phyloP scores from a whole-genome alignment of 2,888 invertebrate genomes.

The Meloe dianella region DNA sequence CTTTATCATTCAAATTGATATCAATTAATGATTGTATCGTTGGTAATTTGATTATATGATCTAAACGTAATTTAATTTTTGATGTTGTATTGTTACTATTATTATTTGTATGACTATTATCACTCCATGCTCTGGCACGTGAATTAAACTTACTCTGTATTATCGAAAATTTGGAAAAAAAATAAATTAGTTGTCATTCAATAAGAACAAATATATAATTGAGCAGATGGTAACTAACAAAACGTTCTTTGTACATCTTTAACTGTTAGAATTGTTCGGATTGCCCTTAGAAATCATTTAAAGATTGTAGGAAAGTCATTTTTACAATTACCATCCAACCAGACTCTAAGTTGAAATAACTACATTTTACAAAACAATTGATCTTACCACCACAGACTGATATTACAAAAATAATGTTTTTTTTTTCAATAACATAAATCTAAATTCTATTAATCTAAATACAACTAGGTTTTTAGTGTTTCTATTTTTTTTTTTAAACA shows the following conservation, averaged over 20 bases:
- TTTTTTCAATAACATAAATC: no score
- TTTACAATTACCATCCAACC: no score
- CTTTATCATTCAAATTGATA: constrained; percentile 59
- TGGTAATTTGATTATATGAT: constrained; percentile 64
- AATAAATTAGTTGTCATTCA: constrained; percentile 16
- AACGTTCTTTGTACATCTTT: no score
- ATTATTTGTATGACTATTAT: constrained; percentile 59
- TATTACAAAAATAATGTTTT: no score
- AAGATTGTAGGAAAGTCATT: no score
- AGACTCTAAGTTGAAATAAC: no score
- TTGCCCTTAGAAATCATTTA: no score
- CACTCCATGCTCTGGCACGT: constrained; percentile 81
- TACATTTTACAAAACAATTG: no score
- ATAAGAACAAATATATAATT: neutral
- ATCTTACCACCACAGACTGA: no score
- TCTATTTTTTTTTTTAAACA: constrained; percentile 16
- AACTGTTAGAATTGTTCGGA: no score
- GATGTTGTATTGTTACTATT: constrained; percentile 61
- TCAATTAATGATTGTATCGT: constrained; percentile 46
- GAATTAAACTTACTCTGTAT: constrained; percentile 80
- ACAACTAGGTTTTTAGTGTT: no score
- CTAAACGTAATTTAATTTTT: constrained; percentile 67
- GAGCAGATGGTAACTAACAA: no score
- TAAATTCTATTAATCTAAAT: neutral
- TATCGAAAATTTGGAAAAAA: constrained; percentile 36